Evolutionary conservation across 2,888 invertebrate species (phyloP).

Genomic region (Ypsolopha sequella): DNA sequence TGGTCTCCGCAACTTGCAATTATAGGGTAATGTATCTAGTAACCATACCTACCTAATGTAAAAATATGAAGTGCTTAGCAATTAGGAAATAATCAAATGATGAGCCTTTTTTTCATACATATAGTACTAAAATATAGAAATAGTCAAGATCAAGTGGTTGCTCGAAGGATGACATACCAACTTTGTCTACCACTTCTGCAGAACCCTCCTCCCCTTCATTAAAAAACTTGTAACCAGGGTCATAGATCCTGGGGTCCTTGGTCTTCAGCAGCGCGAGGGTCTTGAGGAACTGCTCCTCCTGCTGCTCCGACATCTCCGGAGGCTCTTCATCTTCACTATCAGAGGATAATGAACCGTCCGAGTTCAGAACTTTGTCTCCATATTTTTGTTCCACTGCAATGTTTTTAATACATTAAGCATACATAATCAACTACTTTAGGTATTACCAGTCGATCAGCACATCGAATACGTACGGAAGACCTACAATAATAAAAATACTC

Average conservation of each 20-base stretch:
- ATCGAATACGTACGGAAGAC: neutral
- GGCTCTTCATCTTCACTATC: conserved; percentile 75
- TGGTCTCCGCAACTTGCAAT: too few species aligned
- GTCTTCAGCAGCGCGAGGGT: conserved; percentile 88
- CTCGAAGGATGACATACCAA: neutral
- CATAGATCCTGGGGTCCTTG: conserved; percentile 91
- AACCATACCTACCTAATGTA: too few species aligned
- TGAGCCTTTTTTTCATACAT: too few species aligned
- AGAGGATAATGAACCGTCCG: conserved; percentile 54
- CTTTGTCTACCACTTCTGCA: conserved; percentile 63
- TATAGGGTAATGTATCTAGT: too few species aligned
- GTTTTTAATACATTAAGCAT: neutral
- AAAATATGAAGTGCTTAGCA: too few species aligned
- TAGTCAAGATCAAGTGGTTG: neutral
- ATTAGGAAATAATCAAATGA: too few species aligned
- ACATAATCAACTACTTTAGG: too few species aligned
- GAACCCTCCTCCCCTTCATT: conserved; percentile 40
- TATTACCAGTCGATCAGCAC: too few species aligned
- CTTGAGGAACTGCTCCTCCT: conserved; percentile 90
- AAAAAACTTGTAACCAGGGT: conserved; percentile 81
- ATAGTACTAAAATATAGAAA: too few species aligned
- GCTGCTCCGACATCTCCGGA: conserved; percentile 70
- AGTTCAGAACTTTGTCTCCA: conserved; percentile 67
- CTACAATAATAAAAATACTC: neutral
- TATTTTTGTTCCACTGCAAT: conserved; percentile 80